A percentile compares a stretch with the other conserved stretches of the same genome.
Conservation (phyloP, 2,113 vertebrate species). For the Daubentonia madagascariensis region DNA sequence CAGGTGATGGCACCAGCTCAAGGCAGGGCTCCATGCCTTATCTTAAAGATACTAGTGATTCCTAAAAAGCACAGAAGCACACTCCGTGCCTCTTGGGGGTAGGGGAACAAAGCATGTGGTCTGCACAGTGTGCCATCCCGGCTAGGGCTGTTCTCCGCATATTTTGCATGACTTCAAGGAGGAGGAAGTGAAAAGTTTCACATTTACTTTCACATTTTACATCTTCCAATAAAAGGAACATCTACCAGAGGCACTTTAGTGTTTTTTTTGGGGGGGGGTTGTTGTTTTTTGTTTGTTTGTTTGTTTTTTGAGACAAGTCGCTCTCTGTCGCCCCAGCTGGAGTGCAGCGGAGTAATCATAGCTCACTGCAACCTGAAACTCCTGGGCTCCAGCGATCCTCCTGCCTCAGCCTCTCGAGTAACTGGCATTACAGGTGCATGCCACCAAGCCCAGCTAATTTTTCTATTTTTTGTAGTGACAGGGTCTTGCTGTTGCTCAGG, state of each 20-base stretch:
- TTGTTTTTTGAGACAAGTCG: too few species aligned
- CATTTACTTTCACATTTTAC: slow-evolving; percentile 5
- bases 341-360: too few species aligned
- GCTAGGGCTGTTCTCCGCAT: neutral
- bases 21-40: neutral
- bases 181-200: slow-evolving; percentile 55
- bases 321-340: too few species aligned
- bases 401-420: too few species aligned
- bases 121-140: neutral
- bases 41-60: neutral
- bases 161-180: neutral
- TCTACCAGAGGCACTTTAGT: neutral
- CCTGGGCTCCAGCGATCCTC: too few species aligned
- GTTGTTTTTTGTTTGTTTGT: too few species aligned
- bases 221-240: slow-evolving; percentile 12
- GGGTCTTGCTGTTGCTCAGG: too few species aligned
- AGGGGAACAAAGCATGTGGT: neutral
- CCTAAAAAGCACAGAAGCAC: neutral
- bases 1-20: neutral
- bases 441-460: too few species aligned
- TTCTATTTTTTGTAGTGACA: too few species aligned
- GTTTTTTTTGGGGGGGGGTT: neutral
- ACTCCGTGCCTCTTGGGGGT: too few species aligned
- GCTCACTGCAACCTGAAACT: too few species aligned
- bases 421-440: too few species aligned